These are phyloP conservation scores for Operophtera brumata DNA, from an alignment of 2,888 invertebrate species.

Conservation along the genomic window DNA sequence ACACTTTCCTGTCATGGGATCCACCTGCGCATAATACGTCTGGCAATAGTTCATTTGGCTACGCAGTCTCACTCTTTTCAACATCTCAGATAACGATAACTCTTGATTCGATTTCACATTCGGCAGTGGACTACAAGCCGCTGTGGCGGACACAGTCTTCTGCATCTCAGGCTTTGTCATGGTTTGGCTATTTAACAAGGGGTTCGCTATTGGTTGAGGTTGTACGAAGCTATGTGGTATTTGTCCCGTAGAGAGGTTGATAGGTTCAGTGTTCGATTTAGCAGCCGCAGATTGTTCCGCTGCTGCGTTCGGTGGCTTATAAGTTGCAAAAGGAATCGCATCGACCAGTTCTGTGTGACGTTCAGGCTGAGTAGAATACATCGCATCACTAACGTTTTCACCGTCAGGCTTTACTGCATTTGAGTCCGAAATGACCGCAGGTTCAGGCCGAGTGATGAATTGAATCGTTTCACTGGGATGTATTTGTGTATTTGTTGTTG, in stretches of 20 bases:
- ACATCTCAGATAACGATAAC: slow-evolving; percentile 48
- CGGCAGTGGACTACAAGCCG: slow-evolving; percentile 27
- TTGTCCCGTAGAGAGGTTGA: slow-evolving; percentile 9
- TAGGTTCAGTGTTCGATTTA: not conserved
- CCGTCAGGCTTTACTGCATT: not conserved
- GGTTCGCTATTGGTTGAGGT: slow-evolving; percentile 18
- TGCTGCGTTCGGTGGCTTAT: not conserved
- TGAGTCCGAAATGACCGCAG: not conserved
- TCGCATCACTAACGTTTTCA: not conserved
- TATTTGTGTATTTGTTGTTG: not conserved
- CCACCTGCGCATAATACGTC: slow-evolving; percentile 19
- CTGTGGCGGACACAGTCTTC: slow-evolving; percentile 1
- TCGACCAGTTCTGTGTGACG: not conserved
- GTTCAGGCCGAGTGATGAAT: not conserved
- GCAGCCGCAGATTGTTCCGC: not conserved
- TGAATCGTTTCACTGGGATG: not conserved
- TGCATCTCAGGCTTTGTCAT: slow-evolving; percentile 2
- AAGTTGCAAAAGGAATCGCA: not conserved
- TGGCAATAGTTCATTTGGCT: slow-evolving; percentile 40
- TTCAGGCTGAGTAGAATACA: not conserved
- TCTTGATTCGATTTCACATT: slow-evolving; percentile 28
- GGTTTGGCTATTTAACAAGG: slow-evolving; percentile 7
- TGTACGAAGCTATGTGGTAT: slow-evolving; percentile 19
- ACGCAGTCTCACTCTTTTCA: slow-evolving; percentile 48
- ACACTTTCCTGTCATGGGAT: slow-evolving; percentile 34